phyloP scores from a whole-genome alignment of 2,113 vertebrate genomes.

The Dendropsophus ebraccatus region DNA sequence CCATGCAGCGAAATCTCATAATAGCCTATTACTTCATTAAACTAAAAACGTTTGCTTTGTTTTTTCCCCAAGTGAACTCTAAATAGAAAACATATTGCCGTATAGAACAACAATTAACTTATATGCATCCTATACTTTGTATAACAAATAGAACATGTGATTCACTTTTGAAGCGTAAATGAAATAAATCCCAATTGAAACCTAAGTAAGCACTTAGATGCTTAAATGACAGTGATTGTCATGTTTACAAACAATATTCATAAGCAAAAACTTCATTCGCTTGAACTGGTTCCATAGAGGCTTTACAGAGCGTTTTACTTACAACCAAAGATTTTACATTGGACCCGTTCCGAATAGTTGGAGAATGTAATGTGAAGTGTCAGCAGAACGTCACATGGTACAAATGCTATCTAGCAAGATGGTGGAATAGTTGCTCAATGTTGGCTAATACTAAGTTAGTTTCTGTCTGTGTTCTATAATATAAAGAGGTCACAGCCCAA shows the following conservation, averaged over 20 bases:
- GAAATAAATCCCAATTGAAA: constrained; percentile 52
- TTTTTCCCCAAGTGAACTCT: constrained; percentile 20
- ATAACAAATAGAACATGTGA: constrained; percentile 41
- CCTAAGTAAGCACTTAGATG: constrained; percentile 56
- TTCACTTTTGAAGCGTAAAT: constrained; percentile 28
- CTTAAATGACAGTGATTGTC: constrained; percentile 56
- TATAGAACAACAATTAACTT: constrained; percentile 41
- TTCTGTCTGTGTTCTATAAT: not conserved
- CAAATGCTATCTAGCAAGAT: not conserved
- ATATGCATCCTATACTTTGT: constrained; percentile 25
- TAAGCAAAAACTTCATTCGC: constrained; percentile 56
- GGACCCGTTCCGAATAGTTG: constrained; percentile 23
- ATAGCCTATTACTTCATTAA: constrained; percentile 56
- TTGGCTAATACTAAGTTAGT: not conserved
- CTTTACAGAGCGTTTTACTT: constrained; percentile 12
- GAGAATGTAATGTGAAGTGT: constrained; percentile 45
- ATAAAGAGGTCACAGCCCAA: not conserved
- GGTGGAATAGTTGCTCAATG: not conserved
- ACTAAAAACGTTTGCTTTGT: constrained; percentile 23
- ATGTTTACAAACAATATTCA: constrained; percentile 63
- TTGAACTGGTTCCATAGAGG: constrained; percentile 48
- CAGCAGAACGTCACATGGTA: constrained; percentile 8
- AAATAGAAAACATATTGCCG: constrained; percentile 47
- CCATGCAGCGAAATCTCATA: constrained; percentile 27
- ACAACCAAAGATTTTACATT: constrained; percentile 30